Base-by-base conservation (phyloP, 2,113 vertebrate species). In the Gobio gobio region DNA sequence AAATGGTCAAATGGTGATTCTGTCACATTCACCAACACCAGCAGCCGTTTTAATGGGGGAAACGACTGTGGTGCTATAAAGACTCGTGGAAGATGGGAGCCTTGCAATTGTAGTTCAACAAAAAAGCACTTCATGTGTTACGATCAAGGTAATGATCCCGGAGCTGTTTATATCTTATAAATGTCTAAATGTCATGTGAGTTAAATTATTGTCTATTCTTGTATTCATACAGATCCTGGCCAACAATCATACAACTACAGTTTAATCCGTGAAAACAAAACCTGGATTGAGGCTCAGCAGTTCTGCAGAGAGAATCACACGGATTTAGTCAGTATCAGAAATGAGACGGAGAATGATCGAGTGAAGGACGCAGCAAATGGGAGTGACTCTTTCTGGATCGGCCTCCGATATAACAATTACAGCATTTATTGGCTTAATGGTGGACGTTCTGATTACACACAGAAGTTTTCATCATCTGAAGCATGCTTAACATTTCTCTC, bases 81-180 rank as follows among this genome's bases (percentile, higher is more conserved):
- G 0, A 3, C 29, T 72, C 10, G 5, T 78, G 84, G 82, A 24
- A 0, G 0, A 49, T 89, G 84, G 88, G 73, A 84, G 1, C 29
- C 16, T 43, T 0, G 45, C 14, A 29, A 40, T 0, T 94, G 92
- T 85, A 75, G 22, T 3, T 43, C 58, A 0, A 3, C 0, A 4
- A 89, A 47, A 68, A 72, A 13, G 36, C 0, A 1, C 16, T 93
- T 94, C 87, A 90, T 92, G 91, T 94, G 93, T 56, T 72, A 88
- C 75, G n/a, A 16, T 43, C 5, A 83, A 14, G 81, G 93, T 93
- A 7, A 47, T 24, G 22, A 63, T 72, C n/a, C 3, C 9, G 5
- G 22, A 59, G 24, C 33, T 18, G 16, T 26, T 26, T 72, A 72
- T 61, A 24, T 24, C n/a, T 10, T 45, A 49, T 20, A 59, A 12